Percentiles rank a stretch among this genome's conserved stretches.
Conservation (phyloP, 37 sponge, comb jelly and placozoan species). For the Cladorhizidae sp. region DNA sequence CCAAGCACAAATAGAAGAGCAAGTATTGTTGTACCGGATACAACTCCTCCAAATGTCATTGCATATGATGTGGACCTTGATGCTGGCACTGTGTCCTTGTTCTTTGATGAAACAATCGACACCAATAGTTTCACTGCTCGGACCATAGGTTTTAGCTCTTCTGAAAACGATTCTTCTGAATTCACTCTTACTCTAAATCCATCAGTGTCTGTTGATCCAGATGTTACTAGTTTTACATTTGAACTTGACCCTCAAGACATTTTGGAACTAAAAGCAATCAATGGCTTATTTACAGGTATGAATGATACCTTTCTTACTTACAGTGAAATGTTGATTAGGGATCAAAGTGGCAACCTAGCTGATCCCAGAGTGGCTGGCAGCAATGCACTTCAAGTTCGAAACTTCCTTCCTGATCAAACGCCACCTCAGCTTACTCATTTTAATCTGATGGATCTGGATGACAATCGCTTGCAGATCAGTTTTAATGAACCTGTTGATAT, state of each 20-base stretch:
- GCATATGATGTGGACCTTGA: conserved; percentile 58
- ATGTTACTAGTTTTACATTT: conserved; percentile 50
- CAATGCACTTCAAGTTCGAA: conserved; percentile 45
- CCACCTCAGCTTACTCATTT: conserved; percentile 34
- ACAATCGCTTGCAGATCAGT: conserved; percentile 49
- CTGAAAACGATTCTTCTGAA: conserved; percentile 20
- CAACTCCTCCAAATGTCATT: conserved; percentile 40
- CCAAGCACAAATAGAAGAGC: conserved; percentile 2
- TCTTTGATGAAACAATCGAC: conserved; percentile 65
- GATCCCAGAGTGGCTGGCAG: conserved; percentile 24
- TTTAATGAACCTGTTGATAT: conserved; percentile 81
- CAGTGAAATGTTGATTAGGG: conserved; percentile 29
- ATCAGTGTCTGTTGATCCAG: conserved; percentile 1
- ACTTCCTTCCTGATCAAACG: conserved; percentile 51
- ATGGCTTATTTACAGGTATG: conserved; percentile 55
- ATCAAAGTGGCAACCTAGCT: conserved; percentile 28
- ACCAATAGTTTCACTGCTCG: conserved; percentile 9
- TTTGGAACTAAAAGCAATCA: conserved; percentile 59
- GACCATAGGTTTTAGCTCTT: conserved; percentile 32
- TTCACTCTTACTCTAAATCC: conserved; percentile 40
- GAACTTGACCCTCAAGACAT: conserved; percentile 28
- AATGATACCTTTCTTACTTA: conserved; percentile 71
- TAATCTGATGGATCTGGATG: conserved; percentile 52
- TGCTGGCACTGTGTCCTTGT: conserved; percentile 40
- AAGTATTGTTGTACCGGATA: conserved; percentile 37